Evolutionary conservation across 2,113 vertebrate species (phyloP), one percentile per base, ranked within the genome.

Genomic region (Bubo bubo): DNA sequence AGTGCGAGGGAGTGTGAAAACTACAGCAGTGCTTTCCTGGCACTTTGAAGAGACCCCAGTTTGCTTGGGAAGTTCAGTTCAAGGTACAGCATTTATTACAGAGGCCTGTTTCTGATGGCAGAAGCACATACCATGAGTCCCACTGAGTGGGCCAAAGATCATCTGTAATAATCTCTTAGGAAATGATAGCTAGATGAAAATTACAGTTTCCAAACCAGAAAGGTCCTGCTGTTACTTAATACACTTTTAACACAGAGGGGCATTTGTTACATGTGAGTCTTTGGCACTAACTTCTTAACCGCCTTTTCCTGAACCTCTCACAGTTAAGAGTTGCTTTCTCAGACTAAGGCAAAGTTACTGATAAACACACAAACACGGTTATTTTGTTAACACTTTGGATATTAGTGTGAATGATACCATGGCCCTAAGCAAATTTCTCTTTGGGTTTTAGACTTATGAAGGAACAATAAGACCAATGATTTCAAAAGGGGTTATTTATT

Each of bases 211-310:
- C 77, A 95, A 93, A 93, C 13, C 81, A 94, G 77, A 95, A 88
- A 94, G 45, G 52, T 80, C 86, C 80, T 91, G 28, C 70, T 93
- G 83, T 96, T 95, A 90, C 62, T 82, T 79, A 93, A 87, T 72
- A 85, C 12, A 60, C 23, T 91, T 92, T 41, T 73, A 82, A 75
- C n/a, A 85, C 71, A 96, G 88, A 95, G 60, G 74, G 32, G 28
- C 70, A 66, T 93, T 95, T 96, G 84, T 97, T 95, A 85, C 53
- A 50, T 90, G 41, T 45, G 86, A 91, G 80, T 85, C 87, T 95
- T 97, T 91, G 95, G 95, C 93, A 95, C 30, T 47, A 68, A 87
- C 26, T 95, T 91, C 81, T 66, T 89, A 93, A 89, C 89, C 45
- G 1, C 95, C 77, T 87, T 93, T 97, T 95, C 84, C 93, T 94